Evolutionary conservation across 1,140 invertebrate species (phyloP).

Genomic region (Caenorhabditis remanei): DNA sequence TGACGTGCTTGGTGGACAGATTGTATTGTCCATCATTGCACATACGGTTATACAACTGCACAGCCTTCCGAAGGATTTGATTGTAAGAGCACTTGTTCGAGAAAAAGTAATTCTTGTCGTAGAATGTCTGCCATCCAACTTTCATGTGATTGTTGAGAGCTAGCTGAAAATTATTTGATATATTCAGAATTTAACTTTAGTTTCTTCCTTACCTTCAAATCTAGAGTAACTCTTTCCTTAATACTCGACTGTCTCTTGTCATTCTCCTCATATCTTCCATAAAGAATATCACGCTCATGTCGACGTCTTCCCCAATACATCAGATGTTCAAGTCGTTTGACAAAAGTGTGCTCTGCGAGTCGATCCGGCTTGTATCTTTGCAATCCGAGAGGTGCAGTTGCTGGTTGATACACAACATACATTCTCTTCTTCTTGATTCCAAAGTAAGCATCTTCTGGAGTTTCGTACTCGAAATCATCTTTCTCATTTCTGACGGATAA

Average conservation of each 20-base stretch:
- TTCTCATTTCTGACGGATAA: neutral
- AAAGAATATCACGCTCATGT: conserved; percentile 33
- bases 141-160: conserved; percentile 23
- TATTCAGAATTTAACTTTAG: neutral
- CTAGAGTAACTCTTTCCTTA: neutral
- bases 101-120: conserved; percentile 26
- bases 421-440: conserved; percentile 49
- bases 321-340: conserved; percentile 31
- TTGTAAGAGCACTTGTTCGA: conserved; percentile 41
- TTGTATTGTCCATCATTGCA: no score
- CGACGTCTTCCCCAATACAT: conserved; percentile 20
- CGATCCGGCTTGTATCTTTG: conserved; percentile 16
- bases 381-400: neutral
- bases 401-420: conserved; percentile 44
- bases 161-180: neutral
- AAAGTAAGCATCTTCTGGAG: conserved; percentile 22
- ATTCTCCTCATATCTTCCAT: conserved; percentile 1
- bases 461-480: conserved; percentile 45
- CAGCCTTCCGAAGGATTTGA: conserved; percentile 8
- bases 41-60: conserved; percentile 6
- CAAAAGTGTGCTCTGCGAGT: conserved; percentile 1
- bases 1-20: neutral
- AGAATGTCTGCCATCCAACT: conserved; percentile 50
- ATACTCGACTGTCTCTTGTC: conserved; percentile 2
- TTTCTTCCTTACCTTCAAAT: neutral